These are phyloP conservation scores for Cantharis flavilabris DNA, from an alignment of 2,888 invertebrate species.

Conservation along the genomic window DNA sequence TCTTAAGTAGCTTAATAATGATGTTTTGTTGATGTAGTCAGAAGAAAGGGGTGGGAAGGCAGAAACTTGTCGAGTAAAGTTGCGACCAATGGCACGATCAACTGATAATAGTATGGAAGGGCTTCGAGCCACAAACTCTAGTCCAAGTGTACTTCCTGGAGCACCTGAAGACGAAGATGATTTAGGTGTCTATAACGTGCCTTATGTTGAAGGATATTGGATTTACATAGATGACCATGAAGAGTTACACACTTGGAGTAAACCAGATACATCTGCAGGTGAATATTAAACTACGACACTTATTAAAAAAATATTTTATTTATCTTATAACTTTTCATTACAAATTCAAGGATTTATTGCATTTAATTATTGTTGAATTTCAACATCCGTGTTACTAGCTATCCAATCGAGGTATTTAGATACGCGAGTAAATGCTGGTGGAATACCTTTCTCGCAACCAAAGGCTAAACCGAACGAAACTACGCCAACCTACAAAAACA, in stretches of 20 bases:
- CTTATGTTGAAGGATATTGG: slow-evolving; percentile 74
- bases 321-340: not conserved
- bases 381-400: not conserved
- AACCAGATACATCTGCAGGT: slow-evolving; percentile 51
- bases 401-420: slow-evolving; percentile 50
- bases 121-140: slow-evolving; percentile 67
- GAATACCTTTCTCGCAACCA: slow-evolving; percentile 53
- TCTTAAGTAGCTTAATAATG: not conserved
- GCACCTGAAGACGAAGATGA: slow-evolving; percentile 66
- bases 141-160: slow-evolving; percentile 62
- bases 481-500: slow-evolving; percentile 16
- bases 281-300: slow-evolving; percentile 1
- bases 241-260: slow-evolving; percentile 68
- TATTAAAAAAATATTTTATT: not conserved
- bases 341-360: not conserved
- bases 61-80: slow-evolving; percentile 56
- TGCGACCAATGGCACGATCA: slow-evolving; percentile 68
- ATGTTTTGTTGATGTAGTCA: slow-evolving; percentile 55
- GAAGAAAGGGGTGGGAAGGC: slow-evolving; percentile 76
- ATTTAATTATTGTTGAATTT: not conserved
- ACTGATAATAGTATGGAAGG: slow-evolving; percentile 74
- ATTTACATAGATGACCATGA: slow-evolving; percentile 77
- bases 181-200: slow-evolving; percentile 75
- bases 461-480: slow-evolving; percentile 48
- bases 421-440: slow-evolving; percentile 52